These are phyloP conservation scores for Petromus typicus DNA, from an alignment of 2,113 vertebrate species.

Conservation along the genomic window DNA sequence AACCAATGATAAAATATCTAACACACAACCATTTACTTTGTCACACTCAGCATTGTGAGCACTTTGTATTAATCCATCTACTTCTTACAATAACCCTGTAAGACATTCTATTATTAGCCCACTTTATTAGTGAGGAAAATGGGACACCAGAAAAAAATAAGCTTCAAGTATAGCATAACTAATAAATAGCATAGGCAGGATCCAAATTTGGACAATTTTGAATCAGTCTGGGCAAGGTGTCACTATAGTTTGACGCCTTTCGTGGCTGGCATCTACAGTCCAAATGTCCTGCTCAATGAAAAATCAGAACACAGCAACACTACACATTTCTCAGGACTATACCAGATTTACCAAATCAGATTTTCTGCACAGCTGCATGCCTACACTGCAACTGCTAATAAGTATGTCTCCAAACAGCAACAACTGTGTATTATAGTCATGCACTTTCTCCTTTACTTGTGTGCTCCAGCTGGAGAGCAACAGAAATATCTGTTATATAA, in stretches of 20 bases:
- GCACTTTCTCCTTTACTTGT: slow-evolving; percentile 30
- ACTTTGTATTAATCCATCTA: slow-evolving; percentile 19
- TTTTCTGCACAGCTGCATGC: slow-evolving; percentile 34
- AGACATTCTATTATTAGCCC: slow-evolving; percentile 3
- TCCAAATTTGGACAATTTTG: not conserved
- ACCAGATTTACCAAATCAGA: slow-evolving; percentile 10
- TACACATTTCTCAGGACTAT: not conserved
- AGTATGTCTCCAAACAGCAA: not conserved
- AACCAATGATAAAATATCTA: slow-evolving; percentile 28
- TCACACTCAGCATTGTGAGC: not conserved
- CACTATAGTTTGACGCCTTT: not conserved
- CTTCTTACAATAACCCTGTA: slow-evolving; percentile 10
- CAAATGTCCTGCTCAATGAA: not conserved
- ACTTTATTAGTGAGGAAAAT: not conserved
- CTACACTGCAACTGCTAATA: not conserved
- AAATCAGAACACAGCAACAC: not conserved
- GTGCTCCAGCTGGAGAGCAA: slow-evolving; percentile 30
- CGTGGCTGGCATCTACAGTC: not conserved
- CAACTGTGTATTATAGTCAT: not conserved
- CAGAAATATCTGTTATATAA: not conserved
- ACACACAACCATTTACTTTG: not conserved
- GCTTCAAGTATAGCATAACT: not conserved
- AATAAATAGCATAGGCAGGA: not conserved
- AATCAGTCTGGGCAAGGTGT: not conserved
- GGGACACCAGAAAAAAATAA: not conserved